Evolutionary conservation across 2,797 vertebrate species (phyloP), one percentile per base, ranked within the genome.

Genomic region (Xerus rutilus): DNA sequence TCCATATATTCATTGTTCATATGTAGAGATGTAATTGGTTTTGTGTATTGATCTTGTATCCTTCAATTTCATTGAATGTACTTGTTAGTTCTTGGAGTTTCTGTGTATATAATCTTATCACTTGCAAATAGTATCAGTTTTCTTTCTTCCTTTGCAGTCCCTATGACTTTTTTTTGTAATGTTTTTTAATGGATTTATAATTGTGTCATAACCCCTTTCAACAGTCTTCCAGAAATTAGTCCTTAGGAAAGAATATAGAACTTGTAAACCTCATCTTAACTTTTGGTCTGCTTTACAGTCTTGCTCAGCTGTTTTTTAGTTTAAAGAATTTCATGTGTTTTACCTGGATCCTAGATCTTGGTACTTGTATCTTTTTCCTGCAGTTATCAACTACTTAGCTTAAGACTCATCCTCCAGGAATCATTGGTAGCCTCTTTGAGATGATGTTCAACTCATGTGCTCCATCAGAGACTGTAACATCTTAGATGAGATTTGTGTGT

Each of bases 51-150:
- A 77, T 69, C n/a, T 79, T 92, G 10, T 87, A 64, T 35, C 15
- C 54, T 93, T 32, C 43, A 89, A 73, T 91, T 95, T 93, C 89
- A 23, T 86, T 85, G 32, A 76, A 83, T 0, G 84, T 77, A n/a
- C 52, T 77, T 72, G 47, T 83, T 96, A 81, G 25, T 92, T 91
- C 47, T 52, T 59, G 25, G 4, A 5, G 72, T 89, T 95, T 89
- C 64, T 90, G 7, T 85, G 8, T 81, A 49, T 35, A 81, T 6
- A 89, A 47, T 72, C 32, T 87, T 81, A 25, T 39, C 57, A 92
- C 47, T 59, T 89, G 18, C 65, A 93, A 79, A 83, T 17, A 65
- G 9, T 13, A 4, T 70, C 20, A 43, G 2, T 91, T 88, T 92
- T 79, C 20, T 64, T 77, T 73, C 59, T 93, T 86, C 47, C 43